These are phyloP conservation scores for Periplaneta americana DNA, from an alignment of 1,140 invertebrate genomes.

Conservation along the genomic window DNA sequence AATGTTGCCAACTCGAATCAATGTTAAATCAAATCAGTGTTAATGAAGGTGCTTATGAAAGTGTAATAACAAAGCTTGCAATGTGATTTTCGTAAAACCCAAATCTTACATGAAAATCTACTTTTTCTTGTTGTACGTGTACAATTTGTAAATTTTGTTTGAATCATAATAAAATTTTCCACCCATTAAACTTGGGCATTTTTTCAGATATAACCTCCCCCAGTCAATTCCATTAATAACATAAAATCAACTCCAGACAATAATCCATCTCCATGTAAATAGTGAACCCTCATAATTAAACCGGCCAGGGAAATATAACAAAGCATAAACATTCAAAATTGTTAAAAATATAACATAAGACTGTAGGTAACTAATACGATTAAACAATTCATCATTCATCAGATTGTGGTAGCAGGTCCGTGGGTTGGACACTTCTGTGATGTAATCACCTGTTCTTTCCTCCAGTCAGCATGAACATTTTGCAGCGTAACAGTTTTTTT, in stretches of 20 bases:
- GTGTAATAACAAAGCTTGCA: not conserved
- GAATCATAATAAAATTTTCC: slow-evolving; percentile 9
- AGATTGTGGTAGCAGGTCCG: not conserved
- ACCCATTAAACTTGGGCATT: not conserved
- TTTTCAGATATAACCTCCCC: slow-evolving; percentile 5
- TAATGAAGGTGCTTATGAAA: not conserved
- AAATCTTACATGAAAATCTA: not conserved
- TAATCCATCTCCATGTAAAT: not conserved
- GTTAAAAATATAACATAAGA: not conserved
- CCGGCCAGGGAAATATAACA: not conserved
- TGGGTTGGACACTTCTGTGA: not conserved
- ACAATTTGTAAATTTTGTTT: slow-evolving; percentile 5
- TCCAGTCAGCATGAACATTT: not conserved
- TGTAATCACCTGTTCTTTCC: not conserved
- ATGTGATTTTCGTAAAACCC: not conserved
- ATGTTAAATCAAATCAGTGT: not conserved
- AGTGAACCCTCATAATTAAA: not conserved
- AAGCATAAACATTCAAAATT: not conserved
- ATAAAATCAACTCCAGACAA: not conserved
- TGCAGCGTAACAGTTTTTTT: no score
- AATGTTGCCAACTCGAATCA: not conserved
- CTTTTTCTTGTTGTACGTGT: slow-evolving; percentile 6
- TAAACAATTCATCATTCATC: no score
- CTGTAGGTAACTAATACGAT: no score
- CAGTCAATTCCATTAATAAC: slow-evolving; percentile 4